Conservation (phyloP, 2,113 vertebrate species). For the Illadopsis cleaveri region DNA sequence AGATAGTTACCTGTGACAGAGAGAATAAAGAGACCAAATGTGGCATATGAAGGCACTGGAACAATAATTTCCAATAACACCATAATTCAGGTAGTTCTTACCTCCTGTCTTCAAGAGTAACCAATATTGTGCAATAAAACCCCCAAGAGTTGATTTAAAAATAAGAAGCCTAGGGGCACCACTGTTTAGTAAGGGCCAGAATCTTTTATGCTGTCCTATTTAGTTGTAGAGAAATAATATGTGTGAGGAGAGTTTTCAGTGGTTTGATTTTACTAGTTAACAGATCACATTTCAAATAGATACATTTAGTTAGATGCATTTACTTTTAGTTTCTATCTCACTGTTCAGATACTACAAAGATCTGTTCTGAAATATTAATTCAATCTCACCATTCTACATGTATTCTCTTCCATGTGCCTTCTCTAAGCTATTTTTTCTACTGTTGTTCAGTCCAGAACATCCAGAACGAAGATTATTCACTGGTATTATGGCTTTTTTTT, state of each 20-base stretch:
- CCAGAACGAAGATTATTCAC: neutral
- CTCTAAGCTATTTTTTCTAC: neutral
- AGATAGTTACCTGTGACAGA: constrained; percentile 20
- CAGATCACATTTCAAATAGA: neutral
- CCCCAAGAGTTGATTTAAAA: neutral
- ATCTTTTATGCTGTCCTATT: neutral
- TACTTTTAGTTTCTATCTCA: neutral
- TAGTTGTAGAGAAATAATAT: neutral
- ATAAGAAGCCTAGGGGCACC: neutral
- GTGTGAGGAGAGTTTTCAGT: neutral
- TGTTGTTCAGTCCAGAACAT: neutral
- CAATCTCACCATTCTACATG: neutral
- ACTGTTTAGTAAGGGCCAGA: neutral
- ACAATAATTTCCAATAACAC: neutral
- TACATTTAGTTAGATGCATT: neutral
- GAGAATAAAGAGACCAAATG: neutral
- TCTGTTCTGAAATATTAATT: neutral
- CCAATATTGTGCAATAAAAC: neutral
- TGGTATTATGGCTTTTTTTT: fast-evolving
- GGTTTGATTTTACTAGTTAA: neutral
- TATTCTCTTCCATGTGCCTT: neutral
- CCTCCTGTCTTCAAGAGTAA: neutral
- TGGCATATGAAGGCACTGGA: neutral
- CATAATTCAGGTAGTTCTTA: neutral
- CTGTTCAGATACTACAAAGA: neutral